Evolutionary conservation across 2,797 vertebrate species (phyloP), one percentile per base, ranked within the genome.

Genomic region (Capromys pilorides): DNA sequence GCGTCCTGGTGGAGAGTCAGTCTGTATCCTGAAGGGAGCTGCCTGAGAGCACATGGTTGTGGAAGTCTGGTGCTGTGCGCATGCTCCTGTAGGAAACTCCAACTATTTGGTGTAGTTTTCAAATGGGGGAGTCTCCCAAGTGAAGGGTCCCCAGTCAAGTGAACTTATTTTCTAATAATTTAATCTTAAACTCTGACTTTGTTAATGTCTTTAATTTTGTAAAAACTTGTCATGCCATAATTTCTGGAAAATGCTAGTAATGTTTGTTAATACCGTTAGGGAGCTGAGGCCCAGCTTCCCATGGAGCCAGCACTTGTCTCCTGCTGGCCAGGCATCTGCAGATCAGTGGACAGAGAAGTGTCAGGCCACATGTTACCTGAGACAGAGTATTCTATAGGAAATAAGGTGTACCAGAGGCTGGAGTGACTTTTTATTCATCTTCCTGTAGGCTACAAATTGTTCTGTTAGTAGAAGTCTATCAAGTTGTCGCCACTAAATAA

Each of bases 341-440:
- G 39, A 36, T 54, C 78, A 13, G 62, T 28, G 21, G 73, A 28
- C 28, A 66, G 28, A 12, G 67, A 84, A 36, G 1, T 90, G 87
- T 73, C 28, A 79, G 61, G 2, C 31, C 33, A 66, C 66, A 51
- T 26, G 61, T 9, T n/a, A 87, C 71, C 26, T 41, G 57, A 89
- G 39, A 82, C 82, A 86, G 75, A 96, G 16, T 66, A 62, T 31
- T n/a, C 26, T 31, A 6, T 7, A 61, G 80, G 84, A 88, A 88
- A 67, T 33, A 85, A 33, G 41, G 28, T 64, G 21, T 49, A 36
- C 67, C 22, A 84, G 71, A 86, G 77, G 66, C 5, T 4, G n/a
- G 5, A n/a, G 28, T 51, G 62, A 93, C 96, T 97, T 96, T 94
- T 97, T 97, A 98, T 97, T 98, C 95, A 97, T 97, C 94, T 97